Base-by-base conservation (phyloP, 2,888 invertebrate species). In the Oconnorella tubifera region DNA sequence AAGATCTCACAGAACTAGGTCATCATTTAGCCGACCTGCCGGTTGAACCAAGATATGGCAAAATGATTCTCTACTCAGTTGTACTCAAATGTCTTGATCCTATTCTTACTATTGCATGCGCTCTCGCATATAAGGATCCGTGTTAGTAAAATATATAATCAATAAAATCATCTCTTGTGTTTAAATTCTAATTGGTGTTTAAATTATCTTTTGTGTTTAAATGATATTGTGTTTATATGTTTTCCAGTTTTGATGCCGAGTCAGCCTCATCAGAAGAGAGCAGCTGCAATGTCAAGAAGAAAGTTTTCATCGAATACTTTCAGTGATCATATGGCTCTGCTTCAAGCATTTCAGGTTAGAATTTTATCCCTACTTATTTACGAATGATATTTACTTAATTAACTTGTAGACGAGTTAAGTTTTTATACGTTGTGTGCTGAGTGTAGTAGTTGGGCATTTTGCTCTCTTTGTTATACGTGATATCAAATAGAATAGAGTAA, bases 61-160 rank as follows among this genome's bases (percentile, higher is more conserved):
- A 97, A 82, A 91, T 93, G 88, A 83, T 99, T 66, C 83, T 99
- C 0, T 93, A 92, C 79, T 89, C 92, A 1, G 88, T 93, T 50
- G 89, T 94, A 2, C 86, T 96, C 72, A 91, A 92, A 80, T 99
- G 98, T 80, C 84, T 96, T 40, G 93, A 95, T 80, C 96, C 97
- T 1, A 86, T 98, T 33, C 83, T 94, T 63, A 95, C 95, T 1
- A 89, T 99, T 50, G 92, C 92, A 0, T 90, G 94, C 77, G 88
- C 89, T 70, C 85, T 96, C 72, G 89, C 93, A 0, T 87, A 89
- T 77, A 87, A 87, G 84, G 89, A 85, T 75, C 84, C 84, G 29
- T 85, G 84, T 85, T 72, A 80, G 83, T 77, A 14, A 6, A 14
- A 3, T 40, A 19, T 40, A n/a, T n/a, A n/a, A n/a, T n/a, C n/a